Conservation (phyloP, 2,113 vertebrate species). For the Herpailurus yagouaroundi region DNA sequence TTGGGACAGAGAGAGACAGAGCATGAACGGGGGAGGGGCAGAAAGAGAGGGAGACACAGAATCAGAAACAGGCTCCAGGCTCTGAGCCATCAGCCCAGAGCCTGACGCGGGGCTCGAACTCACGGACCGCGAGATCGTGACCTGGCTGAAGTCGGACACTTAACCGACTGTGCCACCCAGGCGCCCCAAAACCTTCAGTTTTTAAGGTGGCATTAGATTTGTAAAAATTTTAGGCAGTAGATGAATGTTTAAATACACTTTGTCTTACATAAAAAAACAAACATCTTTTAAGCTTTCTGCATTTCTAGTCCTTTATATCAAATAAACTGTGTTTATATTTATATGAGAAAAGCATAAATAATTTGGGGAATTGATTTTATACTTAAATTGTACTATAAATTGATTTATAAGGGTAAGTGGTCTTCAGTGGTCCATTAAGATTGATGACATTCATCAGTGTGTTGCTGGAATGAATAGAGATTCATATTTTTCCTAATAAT, state of each 20-base stretch:
- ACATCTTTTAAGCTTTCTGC: neutral
- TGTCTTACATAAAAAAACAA: neutral
- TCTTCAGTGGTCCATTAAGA: constrained; percentile 26
- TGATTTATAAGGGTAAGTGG: constrained; percentile 54
- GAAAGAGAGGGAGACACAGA: no score
- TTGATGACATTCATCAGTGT: constrained; percentile 33
- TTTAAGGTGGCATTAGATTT: neutral
- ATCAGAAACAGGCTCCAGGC: no score
- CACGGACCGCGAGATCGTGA: no score
- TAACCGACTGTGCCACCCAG: no score
- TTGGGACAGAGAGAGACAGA: no score
- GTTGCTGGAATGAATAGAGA: constrained; percentile 25
- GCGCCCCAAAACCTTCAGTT: neutral
- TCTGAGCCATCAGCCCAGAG: no score
- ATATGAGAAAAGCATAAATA: constrained; percentile 13
- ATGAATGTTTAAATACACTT: neutral
- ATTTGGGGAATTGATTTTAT: constrained; percentile 41
- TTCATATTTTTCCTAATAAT: constrained; percentile 34
- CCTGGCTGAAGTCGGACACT: no score
- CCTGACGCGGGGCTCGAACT: no score
- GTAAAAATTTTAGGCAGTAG: neutral
- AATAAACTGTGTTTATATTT: constrained; percentile 14
- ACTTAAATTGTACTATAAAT: constrained; percentile 39
- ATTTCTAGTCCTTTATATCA: neutral
- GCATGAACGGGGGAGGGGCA: no score